Evolutionary conservation across 2,888 invertebrate species (phyloP), one percentile per base, ranked within the genome.

Genomic region (Temnothorax ravouxi): DNA sequence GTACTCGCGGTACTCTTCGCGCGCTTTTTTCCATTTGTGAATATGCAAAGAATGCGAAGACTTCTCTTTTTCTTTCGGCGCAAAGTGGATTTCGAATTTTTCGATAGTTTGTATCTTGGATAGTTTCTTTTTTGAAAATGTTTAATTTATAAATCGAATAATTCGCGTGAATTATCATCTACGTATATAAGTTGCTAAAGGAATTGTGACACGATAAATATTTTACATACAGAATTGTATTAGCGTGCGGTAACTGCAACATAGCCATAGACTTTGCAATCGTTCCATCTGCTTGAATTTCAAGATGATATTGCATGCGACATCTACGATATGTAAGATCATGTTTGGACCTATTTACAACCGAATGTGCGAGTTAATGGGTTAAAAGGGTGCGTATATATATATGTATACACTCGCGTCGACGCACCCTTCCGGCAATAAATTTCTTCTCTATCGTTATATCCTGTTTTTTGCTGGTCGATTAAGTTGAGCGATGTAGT

Each of bases 281-380:
- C 79, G 84, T 79, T 80, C 80, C 81, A 85, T 91, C 89, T 84
- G 83, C 88, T 89, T 89, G 88, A 88, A 91, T 89, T 91, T 89
- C 84, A 90, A 86, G 84, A 86, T 67, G 86, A 89, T 88, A 79
- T 54, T 84, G 77, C 71, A 82, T 83, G 80, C 79, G 34, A 34
- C 34, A 5, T 34, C 34, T 6, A 34, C 34, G 34, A 62, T 52
- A 59, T 54, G 52, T 75, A 87, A 87, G 89, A 89, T 91, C 66
- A 15, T 18, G 29, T 47, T 29, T 29, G 89, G 87, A 84, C 84
- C 84, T 88, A 88, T 89, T 91, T 89, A 87, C 84, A 82, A 74
- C 34, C 84, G 77, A 88, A 88, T 86, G 86, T 89, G 74, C 87
- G 85, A 88, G 88, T 91, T 91, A 90, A 91, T 91, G 88, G 88